These are phyloP conservation scores for Cyphomyrus plagiostoma DNA, from an alignment of 2,113 vertebrate genomes.

Conservation along the genomic window DNA sequence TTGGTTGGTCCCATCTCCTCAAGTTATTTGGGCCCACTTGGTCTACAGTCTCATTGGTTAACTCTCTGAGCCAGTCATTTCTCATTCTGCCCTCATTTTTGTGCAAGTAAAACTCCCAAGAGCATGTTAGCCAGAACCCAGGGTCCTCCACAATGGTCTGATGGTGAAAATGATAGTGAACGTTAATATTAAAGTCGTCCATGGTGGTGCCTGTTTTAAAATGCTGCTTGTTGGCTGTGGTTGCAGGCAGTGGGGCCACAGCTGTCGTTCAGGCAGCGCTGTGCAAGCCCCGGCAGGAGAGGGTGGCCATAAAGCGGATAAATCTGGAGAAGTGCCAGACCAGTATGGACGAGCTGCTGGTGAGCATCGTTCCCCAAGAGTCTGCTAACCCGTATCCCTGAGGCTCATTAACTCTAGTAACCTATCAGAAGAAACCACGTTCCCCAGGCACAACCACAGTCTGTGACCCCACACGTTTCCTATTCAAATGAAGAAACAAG, in stretches of 20 bases:
- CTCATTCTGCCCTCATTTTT: background rate
- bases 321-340: conserved; percentile 99
- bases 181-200: background rate
- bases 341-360: conserved; percentile 97
- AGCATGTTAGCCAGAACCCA: background rate
- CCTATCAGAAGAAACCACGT: background rate
- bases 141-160: background rate
- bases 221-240: conserved; percentile 33
- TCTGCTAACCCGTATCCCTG: conserved; percentile 14
- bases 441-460: background rate
- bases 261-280: conserved; percentile 96
- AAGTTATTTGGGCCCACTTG: background rate
- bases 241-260: conserved; percentile 91
- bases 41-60: background rate
- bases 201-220: background rate
- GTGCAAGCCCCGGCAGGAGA: conserved; percentile 90
- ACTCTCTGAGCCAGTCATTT: background rate
- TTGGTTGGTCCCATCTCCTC: background rate
- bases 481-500: background rate
- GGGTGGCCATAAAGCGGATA: conserved; percentile 97
- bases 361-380: conserved; percentile 58
- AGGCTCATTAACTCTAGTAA: background rate
- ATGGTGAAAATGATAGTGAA: background rate
- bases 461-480: background rate
- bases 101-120: background rate